These are phyloP conservation scores for Digitonthophagus gazella DNA, from an alignment of 2,888 invertebrate genomes.

Conservation along the genomic window DNA sequence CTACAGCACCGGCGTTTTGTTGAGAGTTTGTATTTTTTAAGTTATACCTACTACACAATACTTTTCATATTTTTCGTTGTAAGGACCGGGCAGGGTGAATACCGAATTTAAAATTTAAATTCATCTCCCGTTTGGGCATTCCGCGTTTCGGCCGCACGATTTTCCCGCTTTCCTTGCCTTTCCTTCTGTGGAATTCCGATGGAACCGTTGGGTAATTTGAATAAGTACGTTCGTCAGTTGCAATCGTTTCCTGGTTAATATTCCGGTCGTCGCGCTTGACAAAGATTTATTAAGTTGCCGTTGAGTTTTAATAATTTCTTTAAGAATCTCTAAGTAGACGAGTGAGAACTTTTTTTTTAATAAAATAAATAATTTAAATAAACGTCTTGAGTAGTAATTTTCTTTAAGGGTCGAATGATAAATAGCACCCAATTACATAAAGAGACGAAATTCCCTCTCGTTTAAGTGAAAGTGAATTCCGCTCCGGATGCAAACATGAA, in stretches of 20 bases:
- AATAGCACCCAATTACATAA: background rate
- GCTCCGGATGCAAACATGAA: background rate
- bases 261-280: background rate
- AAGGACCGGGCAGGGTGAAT: slow-evolving; percentile 5
- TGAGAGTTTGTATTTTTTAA: background rate
- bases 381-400: too few relatives aligned
- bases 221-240: background rate
- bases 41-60: background rate
- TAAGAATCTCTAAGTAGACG: background rate
- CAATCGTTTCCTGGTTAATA: background rate
- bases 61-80: background rate
- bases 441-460: background rate
- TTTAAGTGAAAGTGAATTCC: background rate
- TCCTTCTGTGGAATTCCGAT: background rate
- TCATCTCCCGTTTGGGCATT: slow-evolving; percentile 8
- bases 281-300: background rate
- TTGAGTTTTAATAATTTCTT: background rate
- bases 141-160: background rate
- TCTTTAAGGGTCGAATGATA: too few relatives aligned
- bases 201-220: background rate
- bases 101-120: slow-evolving; percentile 15
- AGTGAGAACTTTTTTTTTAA: too few relatives aligned
- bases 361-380: too few relatives aligned
- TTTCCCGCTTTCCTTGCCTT: background rate
- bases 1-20: background rate